These are phyloP conservation scores for Alexandromys fortis DNA, from an alignment of 2,113 vertebrate genomes.

Conservation along the genomic window DNA sequence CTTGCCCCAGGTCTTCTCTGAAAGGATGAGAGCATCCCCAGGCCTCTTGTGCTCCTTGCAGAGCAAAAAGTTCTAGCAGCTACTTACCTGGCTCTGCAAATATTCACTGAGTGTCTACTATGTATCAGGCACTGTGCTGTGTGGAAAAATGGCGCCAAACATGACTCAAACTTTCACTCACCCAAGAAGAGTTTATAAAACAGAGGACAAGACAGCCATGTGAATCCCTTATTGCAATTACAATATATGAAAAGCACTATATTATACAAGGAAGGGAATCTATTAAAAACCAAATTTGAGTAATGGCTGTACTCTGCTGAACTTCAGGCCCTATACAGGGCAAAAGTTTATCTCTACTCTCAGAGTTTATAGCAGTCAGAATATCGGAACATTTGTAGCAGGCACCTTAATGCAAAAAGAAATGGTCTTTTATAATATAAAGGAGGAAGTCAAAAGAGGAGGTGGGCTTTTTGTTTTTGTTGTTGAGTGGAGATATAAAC, in stretches of 20 bases:
- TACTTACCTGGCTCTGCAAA: constrained; percentile 44
- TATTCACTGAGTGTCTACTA: constrained; percentile 55
- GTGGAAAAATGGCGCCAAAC: not conserved
- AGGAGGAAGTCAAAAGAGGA: not conserved
- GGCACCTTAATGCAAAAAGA: constrained; percentile 32
- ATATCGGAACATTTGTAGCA: not conserved
- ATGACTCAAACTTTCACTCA: constrained; percentile 37
- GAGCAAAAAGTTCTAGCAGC: constrained; percentile 18
- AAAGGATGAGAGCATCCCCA: constrained; percentile 54
- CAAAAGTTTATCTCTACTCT: constrained; percentile 31
- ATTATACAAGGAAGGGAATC: not conserved
- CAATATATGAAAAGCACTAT: not conserved
- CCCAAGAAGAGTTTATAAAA: not conserved
- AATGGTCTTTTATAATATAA: not conserved
- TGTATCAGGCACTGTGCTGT: not conserved
- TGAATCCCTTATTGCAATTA: not conserved
- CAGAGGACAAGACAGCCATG: not conserved
- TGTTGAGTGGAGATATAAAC: not conserved
- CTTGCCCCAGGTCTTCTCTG: constrained; percentile 55
- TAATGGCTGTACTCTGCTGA: not conserved
- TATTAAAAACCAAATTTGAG: constrained; percentile 35
- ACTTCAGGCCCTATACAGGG: not conserved
- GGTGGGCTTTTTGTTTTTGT: not conserved
- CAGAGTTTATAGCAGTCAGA: constrained; percentile 19
- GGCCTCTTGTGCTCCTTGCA: constrained; percentile 29